Conservation (phyloP, 2,888 invertebrate species). For the Hirudinaria manillensis region DNA sequence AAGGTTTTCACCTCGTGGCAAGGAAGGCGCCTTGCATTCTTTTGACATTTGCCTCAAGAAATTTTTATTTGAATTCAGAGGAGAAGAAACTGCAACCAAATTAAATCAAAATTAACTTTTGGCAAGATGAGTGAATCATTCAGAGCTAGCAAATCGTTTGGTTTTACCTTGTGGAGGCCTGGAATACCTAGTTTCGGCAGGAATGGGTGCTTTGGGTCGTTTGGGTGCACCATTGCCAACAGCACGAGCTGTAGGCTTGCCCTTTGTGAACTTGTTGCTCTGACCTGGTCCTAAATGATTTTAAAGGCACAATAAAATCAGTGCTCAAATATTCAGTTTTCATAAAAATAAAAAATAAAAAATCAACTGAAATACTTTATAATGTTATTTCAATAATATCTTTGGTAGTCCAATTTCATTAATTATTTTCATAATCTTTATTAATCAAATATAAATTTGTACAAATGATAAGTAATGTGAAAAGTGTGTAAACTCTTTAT, state of each 20-base stretch:
- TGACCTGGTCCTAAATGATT: conserved; percentile 25
- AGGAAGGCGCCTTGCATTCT: conserved; percentile 18
- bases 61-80: conserved; percentile 22
- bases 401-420: too few relatives aligned
- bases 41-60: conserved; percentile 28
- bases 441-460: too few relatives aligned
- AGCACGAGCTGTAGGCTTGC: background rate
- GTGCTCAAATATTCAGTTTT: background rate
- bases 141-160: background rate
- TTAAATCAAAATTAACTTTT: background rate
- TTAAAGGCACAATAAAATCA: background rate
- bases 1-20: conserved; percentile 29
- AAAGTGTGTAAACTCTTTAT: too few relatives aligned
- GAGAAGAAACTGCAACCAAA: conserved; percentile 1
- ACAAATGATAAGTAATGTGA: too few relatives aligned
- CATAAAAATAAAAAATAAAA: background rate
- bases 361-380: too few relatives aligned
- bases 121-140: background rate
- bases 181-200: background rate
- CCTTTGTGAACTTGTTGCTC: conserved; percentile 11
- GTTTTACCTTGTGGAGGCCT: background rate
- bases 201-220: conserved; percentile 10
- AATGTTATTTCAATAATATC: too few relatives aligned
- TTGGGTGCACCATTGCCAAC: conserved; percentile 6
- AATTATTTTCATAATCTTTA: too few relatives aligned